Base-by-base conservation (phyloP, 2,113 vertebrate species). In the Onychostruthus taczanowskii region DNA sequence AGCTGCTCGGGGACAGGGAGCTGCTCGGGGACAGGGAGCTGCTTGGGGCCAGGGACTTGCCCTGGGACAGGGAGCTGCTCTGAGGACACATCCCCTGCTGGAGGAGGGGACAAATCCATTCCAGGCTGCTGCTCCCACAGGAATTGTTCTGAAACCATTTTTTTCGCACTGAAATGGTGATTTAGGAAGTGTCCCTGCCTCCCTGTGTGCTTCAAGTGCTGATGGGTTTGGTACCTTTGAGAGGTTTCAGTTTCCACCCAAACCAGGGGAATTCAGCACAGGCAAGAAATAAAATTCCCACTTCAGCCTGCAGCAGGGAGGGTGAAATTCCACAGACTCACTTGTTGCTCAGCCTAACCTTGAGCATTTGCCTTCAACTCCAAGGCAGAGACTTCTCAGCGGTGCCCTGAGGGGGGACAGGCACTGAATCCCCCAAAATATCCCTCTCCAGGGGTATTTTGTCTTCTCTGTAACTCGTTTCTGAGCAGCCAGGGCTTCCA, bases 101-200 rank as follows among this genome's bases (percentile, higher is more conserved):
- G 2, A 9, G 2, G 22, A 0, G 6, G 58, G 46, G 26, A 55
- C 3, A 4, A 39, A 14, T 22, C 2, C 28, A 0, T 11, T 15
- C 27, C 44, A 4, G 87, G 53, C 80, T 50, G 1, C 1, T 37
- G 31, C 37, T 85, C 43, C 6, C 53, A 1, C 41, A 23, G 16
- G 7, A 1, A 23, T 53, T 1, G 3, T 1, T 49, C 5, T 68
- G 35, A 22, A 67, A 30, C 19, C 22, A 0, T 63, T 63, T 39
- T 3, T 37, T 3, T 75, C 37, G 52, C 0, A 0, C 24, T 0
- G 33, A 44, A 53, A 10, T 49, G 41, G 11, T 66, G 33, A 2
- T 68, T 84, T 39, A 13, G 85, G 74, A 67, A 27, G 21, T 16
- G n/a, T 41, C 46, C 3, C 0, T 37, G 61, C 50, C 63, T 69